Evolutionary conservation across 1,140 invertebrate species (phyloP).

Genomic region (Tribolium castaneum): DNA sequence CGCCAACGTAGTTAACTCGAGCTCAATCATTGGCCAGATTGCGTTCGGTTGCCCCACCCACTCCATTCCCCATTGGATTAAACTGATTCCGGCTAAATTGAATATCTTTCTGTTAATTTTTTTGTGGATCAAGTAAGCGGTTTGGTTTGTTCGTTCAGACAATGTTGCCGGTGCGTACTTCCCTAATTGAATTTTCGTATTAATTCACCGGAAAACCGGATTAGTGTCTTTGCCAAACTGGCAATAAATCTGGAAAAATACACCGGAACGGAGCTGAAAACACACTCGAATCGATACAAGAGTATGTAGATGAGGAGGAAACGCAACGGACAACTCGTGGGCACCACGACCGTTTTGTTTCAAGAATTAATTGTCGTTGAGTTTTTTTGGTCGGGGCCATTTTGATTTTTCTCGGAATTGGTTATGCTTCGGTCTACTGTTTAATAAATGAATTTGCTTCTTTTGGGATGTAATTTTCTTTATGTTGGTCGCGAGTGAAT

Average conservation of each 20-base stretch:
- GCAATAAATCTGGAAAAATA: no score
- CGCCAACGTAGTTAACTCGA: conserved; percentile 56
- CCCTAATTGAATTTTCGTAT: conserved; percentile 37
- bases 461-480: conserved; percentile 62
- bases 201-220: conserved; percentile 22
- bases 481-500: conserved; percentile 49
- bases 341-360: conserved; percentile 56
- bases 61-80: conserved; percentile 62
- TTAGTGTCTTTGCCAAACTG: no score
- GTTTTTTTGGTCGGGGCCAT: conserved; percentile 60
- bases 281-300: background rate
- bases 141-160: conserved; percentile 47
- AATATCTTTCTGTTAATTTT: conserved; percentile 64
- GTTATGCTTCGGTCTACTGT: conserved; percentile 56
- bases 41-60: conserved; percentile 54
- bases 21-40: conserved; percentile 62
- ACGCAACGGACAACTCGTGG: conserved; percentile 1
- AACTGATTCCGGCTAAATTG: conserved; percentile 64
- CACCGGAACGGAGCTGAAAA: no score
- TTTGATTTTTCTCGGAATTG: conserved; percentile 61
- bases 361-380: conserved; percentile 60
- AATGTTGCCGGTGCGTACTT: conserved; percentile 12
- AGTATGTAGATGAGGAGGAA: background rate
- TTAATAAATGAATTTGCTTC: conserved; percentile 67
- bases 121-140: conserved; percentile 59